Evolutionary conservation across 2,113 vertebrate genomes (phyloP).

Genomic region (Lycaon pictus): DNA sequence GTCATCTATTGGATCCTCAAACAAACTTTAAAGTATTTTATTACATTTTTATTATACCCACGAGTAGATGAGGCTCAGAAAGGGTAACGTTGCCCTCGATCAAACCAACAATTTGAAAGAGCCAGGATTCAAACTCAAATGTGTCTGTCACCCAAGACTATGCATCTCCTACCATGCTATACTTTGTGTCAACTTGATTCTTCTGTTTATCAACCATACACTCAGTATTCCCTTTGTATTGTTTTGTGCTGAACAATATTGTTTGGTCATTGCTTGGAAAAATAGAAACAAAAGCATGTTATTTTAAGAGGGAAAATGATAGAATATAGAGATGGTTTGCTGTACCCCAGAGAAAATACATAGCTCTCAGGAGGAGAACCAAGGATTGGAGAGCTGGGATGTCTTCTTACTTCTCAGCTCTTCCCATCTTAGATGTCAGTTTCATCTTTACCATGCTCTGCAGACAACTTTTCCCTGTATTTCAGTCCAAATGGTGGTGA

Average conservation of each 20-base stretch:
- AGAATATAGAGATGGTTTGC: background rate
- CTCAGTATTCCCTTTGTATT: background rate
- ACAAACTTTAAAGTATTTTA: background rate
- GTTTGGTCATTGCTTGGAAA: background rate
- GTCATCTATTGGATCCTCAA: background rate
- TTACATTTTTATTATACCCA: background rate
- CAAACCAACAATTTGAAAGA: background rate
- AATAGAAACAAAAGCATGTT: background rate
- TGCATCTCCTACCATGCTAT: background rate
- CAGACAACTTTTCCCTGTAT: background rate
- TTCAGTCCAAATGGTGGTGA: background rate
- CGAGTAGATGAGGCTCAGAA: background rate
- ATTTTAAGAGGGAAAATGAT: background rate
- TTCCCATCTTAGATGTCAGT: background rate
- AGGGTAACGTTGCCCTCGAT: background rate
- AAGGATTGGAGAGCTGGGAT: background rate
- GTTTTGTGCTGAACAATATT: background rate
- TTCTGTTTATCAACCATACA: background rate
- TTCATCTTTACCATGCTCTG: background rate
- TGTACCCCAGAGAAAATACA: background rate
- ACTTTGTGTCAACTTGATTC: background rate
- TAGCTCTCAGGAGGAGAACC: background rate
- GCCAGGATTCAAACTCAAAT: background rate
- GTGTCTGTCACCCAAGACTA: background rate
- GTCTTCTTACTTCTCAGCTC: background rate